These are phyloP conservation scores for Glareola pratincola DNA, from an alignment of 2,113 vertebrate genomes.

Conservation along the genomic window DNA sequence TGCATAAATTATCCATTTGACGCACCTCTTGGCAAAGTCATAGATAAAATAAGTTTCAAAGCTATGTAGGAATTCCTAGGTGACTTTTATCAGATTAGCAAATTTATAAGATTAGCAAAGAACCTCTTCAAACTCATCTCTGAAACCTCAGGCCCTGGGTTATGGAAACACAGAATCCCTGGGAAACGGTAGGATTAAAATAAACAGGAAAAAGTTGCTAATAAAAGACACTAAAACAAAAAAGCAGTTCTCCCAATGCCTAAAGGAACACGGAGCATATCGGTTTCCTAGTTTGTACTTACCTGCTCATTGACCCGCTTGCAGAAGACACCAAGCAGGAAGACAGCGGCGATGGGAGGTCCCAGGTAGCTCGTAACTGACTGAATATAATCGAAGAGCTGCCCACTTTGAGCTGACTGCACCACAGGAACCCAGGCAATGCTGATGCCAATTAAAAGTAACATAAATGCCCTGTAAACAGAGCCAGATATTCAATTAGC, in stretches of 20 bases:
- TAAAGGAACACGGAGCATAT: background rate
- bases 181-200: background rate
- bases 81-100: background rate
- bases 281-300: background rate
- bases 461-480: slow-evolving; percentile 85
- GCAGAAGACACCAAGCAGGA: slow-evolving; percentile 89
- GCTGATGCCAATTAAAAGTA: slow-evolving; percentile 87
- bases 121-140: background rate
- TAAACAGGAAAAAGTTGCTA: background rate
- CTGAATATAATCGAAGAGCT: slow-evolving; percentile 95
- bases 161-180: background rate
- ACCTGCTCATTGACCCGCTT: slow-evolving; percentile 90
- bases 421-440: slow-evolving; percentile 96
- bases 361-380: slow-evolving; percentile 92
- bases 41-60: background rate
- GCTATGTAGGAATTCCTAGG: background rate
- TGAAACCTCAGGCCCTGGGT: background rate
- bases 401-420: slow-evolving; percentile 88
- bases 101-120: background rate
- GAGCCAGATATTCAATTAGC: slow-evolving; percentile 28
- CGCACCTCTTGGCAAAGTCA: background rate
- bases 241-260: background rate
- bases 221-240: background rate
- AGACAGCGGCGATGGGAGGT: slow-evolving; percentile 90
- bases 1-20: background rate